Evolutionary conservation across 2,888 invertebrate species (phyloP).

Genomic region (Anthophora plumipes): DNA sequence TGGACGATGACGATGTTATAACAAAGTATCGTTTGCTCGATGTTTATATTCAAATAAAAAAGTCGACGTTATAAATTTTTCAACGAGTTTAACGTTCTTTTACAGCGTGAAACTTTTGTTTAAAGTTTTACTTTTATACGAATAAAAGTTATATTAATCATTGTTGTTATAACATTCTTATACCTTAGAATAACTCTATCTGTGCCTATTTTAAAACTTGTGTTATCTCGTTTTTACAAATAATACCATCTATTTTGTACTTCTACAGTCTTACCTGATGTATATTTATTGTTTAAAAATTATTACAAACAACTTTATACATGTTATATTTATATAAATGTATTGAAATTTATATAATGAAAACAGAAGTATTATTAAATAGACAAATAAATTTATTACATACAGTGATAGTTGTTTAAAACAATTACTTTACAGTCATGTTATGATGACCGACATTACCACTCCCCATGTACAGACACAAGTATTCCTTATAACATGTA

Average conservation of each 20-base stretch:
- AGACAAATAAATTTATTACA: slow-evolving; percentile 53
- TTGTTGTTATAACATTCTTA: slow-evolving; percentile 5
- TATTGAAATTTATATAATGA: slow-evolving; percentile 33
- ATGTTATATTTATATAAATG: slow-evolving; percentile 28
- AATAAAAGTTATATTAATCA: not conserved
- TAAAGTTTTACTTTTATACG: not conserved
- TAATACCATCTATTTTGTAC: slow-evolving; percentile 45
- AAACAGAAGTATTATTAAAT: slow-evolving; percentile 44
- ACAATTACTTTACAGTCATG: slow-evolving; percentile 49
- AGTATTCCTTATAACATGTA: slow-evolving; percentile 44
- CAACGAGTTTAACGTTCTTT: not conserved
- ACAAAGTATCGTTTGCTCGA: not conserved
- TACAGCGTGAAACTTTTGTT: not conserved
- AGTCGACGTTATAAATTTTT: not conserved
- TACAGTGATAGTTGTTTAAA: slow-evolving; percentile 50
- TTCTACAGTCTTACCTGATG: slow-evolving; percentile 18
- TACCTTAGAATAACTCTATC: not conserved
- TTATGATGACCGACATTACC: slow-evolving; percentile 51
- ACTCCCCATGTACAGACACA: slow-evolving; percentile 49
- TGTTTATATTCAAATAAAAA: not conserved
- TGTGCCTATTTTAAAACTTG: slow-evolving; percentile 11
- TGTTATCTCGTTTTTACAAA: slow-evolving; percentile 6
- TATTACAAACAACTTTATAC: slow-evolving; percentile 30
- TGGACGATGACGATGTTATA: not conserved
- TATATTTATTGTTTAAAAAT: slow-evolving; percentile 32